phyloP scores from a whole-genome alignment of 2,888 invertebrate species.

The Megaustenia siamemsis region DNA sequence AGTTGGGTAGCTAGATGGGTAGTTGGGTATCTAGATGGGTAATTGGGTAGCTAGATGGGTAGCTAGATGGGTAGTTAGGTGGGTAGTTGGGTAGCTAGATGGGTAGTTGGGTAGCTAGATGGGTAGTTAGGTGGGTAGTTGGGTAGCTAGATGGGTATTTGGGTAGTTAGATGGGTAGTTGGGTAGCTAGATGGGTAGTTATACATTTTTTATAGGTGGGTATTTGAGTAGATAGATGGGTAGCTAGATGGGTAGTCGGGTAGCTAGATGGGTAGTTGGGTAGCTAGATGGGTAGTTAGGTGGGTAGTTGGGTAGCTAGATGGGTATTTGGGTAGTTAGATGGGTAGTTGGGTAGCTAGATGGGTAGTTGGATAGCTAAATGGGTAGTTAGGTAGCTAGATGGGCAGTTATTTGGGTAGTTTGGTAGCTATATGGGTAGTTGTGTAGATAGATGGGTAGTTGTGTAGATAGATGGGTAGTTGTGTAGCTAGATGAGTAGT shows the following conservation, averaged over 20 bases:
- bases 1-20: no score
- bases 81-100: no score
- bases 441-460: conserved; percentile 20
- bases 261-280: conserved; percentile 16
- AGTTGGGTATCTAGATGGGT: no score
- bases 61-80: no score
- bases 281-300: conserved; percentile 23
- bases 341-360: conserved; percentile 27
- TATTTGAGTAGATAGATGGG: not conserved
- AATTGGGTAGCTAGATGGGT: no score
- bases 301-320: conserved; percentile 25
- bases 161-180: no score
- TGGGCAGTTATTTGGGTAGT: conserved; percentile 5
- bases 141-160: no score
- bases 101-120: no score
- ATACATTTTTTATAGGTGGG: no score
- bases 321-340: conserved; percentile 32
- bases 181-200: no score
- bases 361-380: conserved; percentile 7
- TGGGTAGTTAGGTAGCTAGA: conserved; percentile 14
- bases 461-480: conserved; percentile 29
- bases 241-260: no score
- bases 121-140: no score
- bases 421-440: conserved; percentile 19
- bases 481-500: conserved; percentile 20